Evolutionary conservation across 2,113 vertebrate genomes (phyloP), one percentile per base, ranked within the genome.

Genomic region (Orthonyx spaldingii): DNA sequence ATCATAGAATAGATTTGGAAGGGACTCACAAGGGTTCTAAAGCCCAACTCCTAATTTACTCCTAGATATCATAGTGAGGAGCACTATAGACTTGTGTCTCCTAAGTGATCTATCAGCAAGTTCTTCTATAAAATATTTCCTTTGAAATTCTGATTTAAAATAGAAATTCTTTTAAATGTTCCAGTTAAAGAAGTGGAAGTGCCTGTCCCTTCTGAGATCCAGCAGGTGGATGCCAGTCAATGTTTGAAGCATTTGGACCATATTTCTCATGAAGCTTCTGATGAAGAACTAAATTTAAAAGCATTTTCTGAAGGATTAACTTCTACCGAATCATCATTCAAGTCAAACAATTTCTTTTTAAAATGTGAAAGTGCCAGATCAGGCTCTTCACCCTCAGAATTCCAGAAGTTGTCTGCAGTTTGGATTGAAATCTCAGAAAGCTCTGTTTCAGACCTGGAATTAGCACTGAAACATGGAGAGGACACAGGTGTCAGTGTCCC

Each of bases 341-440:
- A 76, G 20, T 74, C 89, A 32, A 44, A 23, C 2, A 26, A 81
- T 16, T 50, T 46, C 14, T 82, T 66, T 28, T 49, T 4, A 23
- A 39, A 69, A 61, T 70, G 60, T 16, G 55, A 7, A 32, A 94
- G 61, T 28, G 21, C 18, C 53, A 91, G 18, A 22, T 93, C 95
- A 22, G 88, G 68, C 15, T 71, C 87, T 21, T 97, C 95, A 12
- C 90, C 94, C 44, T 66, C 68, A 63, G 97, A 95, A 70, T 98
- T 98, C 86, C 98, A 94, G 56, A 97, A 96, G 30, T 98, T 63
- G 16, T 92, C 96, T 16, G 98, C 98, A 5, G 46, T 91, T 70
- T 56, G 92, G 55, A 82, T 96, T 7, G 83, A 94, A 27, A 53
- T 97, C n/a, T 97, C 52, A 0, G 80, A 89, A 80, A 97, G 96